Base-by-base conservation (phyloP, 2,797 vertebrate species). In the Rallus crepitans region DNA sequence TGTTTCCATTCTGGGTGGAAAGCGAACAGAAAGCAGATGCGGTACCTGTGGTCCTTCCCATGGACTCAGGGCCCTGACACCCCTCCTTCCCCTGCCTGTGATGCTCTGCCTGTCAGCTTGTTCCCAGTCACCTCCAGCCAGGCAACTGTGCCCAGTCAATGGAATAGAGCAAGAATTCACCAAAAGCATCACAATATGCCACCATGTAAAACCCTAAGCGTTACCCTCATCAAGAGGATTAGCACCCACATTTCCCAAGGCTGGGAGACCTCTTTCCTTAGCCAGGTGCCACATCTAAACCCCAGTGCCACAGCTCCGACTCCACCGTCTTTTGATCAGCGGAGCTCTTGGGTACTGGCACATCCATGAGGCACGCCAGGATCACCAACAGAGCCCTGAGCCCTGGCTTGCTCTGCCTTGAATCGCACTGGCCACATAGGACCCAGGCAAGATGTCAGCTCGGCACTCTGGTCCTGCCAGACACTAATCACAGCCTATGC, bases 71-170 rank as follows among this genome's bases (percentile, higher is more conserved):
- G 47, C 28, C 64, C 40, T 52, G 35, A 77, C 12, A 5, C 9
- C n/a, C 31, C 73, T 71, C 14, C 30, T 33, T 33, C 65, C 65
- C 16, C 64, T 24, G 12, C 42, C 42, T 11, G 45, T 48, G 63
- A 48, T 33, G 50, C 52, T 65, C 66, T 70, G 40, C 66, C 77
- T 48, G 37, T 7, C 31, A 31, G 5, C 20, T 57, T 18, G 11
- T 63, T 70, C n/a, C 82, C 39, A 8, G 8, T 59, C 70, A 65
- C 59, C 42, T 27, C 37, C 70, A 25, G 63, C 35, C 57, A 35
- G 3, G 1, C 13, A 39, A 48, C 61, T 30, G 25, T 3, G 0
- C 30, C 66, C 82, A 50, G 9, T 13, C 4, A 0, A 52, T 52
- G 40, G 37, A 91, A 39, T 80, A 77, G 35, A 47, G 40, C 7